These are phyloP conservation scores for Prietella phreatophila DNA, from an alignment of 2,113 vertebrate species.

Conservation along the genomic window DNA sequence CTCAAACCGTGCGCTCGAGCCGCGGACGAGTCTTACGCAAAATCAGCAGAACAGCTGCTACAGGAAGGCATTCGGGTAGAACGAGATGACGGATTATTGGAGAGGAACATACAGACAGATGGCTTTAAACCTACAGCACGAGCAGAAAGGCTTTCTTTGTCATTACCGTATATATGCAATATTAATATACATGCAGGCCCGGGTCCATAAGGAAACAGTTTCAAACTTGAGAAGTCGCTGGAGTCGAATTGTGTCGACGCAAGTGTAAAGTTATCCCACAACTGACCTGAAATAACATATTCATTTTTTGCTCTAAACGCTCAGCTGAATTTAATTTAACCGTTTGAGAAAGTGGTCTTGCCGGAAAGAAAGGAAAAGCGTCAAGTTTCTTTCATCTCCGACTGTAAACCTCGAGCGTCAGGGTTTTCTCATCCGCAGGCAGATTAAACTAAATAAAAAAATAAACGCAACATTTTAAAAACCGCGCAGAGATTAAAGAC, in stretches of 20 bases:
- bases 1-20: background rate
- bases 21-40: background rate
- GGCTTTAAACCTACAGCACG: background rate
- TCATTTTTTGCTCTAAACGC: background rate
- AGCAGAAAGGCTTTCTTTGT: background rate
- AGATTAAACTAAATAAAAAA: background rate
- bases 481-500: constrained; percentile 18
- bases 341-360: constrained; percentile 19
- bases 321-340: constrained; percentile 33
- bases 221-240: background rate
- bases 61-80: background rate
- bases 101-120: background rate
- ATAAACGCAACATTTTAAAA: too few relatives aligned
- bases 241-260: background rate
- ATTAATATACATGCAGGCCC: background rate
- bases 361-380: background rate
- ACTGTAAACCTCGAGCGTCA: constrained; percentile 2
- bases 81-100: constrained; percentile 11
- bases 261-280: background rate
- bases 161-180: background rate
- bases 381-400: constrained; percentile 33
- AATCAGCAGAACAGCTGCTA: constrained; percentile 8
- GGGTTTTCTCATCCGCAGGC: constrained; percentile 3
- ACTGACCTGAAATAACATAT: background rate
- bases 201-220: background rate